Evolutionary conservation across 2,888 invertebrate species (phyloP).

Genomic region (Tanypteryx hageni): DNA sequence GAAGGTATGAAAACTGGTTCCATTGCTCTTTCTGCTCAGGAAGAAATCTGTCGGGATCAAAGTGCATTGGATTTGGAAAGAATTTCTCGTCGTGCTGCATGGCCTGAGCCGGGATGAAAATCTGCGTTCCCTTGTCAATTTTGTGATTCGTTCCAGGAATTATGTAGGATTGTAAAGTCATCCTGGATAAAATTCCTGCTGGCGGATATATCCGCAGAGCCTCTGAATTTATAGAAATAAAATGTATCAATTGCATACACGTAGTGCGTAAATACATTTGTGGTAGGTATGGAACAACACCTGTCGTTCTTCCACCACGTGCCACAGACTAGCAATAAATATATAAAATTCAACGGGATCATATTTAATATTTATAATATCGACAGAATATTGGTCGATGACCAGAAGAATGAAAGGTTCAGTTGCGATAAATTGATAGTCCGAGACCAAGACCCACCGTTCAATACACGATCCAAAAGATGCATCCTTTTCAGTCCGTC

Average conservation of each 20-base stretch:
- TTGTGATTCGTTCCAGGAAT: constrained; percentile 71
- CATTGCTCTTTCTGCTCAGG: constrained; percentile 78
- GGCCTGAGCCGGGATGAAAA: constrained; percentile 75
- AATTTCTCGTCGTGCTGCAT: constrained; percentile 77
- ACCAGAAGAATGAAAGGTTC: no score
- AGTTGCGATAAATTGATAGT: no score
- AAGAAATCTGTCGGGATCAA: constrained; percentile 78
- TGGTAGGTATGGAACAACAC: background rate
- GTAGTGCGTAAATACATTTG: background rate
- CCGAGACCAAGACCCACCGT: background rate
- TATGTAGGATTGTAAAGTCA: constrained; percentile 67
- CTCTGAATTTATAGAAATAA: constrained; percentile 16
- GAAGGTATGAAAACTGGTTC: constrained; percentile 75
- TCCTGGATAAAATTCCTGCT: constrained; percentile 56
- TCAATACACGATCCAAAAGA: constrained; percentile 11
- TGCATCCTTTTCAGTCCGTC: constrained; percentile 67
- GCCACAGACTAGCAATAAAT: no score
- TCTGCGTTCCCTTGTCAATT: constrained; percentile 73
- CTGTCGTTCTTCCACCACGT: no score
- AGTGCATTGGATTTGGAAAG: constrained; percentile 77
- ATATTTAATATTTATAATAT: no score
- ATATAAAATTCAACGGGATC: no score
- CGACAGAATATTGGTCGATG: no score
- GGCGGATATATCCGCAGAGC: constrained; percentile 65
- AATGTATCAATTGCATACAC: background rate